Conservation (phyloP, 2,797 vertebrate genomes). For the Pagetopsis macropterus region DNA sequence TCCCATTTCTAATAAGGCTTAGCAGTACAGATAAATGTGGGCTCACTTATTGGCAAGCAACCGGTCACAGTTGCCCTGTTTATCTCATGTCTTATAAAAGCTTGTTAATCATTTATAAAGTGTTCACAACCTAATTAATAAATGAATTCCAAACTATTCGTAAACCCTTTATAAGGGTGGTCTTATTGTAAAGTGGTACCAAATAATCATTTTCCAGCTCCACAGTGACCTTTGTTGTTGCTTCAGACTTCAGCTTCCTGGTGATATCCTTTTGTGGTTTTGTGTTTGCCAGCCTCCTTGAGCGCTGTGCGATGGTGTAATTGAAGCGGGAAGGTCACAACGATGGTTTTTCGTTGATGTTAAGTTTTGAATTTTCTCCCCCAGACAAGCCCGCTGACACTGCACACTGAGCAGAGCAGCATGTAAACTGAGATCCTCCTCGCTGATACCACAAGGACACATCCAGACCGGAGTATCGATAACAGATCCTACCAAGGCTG, state of each 20-base stretch:
- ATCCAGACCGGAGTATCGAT: slow-evolving; percentile 28
- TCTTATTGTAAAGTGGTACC: no score
- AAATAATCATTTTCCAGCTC: slow-evolving; percentile 10
- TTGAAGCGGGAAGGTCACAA: slow-evolving; percentile 73
- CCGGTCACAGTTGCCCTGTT: no score
- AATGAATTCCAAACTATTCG: no score
- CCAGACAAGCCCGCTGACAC: slow-evolving; percentile 76
- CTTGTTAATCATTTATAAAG: no score
- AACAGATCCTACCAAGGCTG: background rate
- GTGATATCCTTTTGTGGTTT: slow-evolving; percentile 62
- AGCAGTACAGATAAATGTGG: no score
- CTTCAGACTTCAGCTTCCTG: slow-evolving; percentile 20
- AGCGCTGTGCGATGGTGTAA: slow-evolving; percentile 59
- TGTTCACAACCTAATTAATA: no score
- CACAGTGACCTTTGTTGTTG: slow-evolving; percentile 36
- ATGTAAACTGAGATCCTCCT: slow-evolving; percentile 77
- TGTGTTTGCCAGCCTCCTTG: slow-evolving; percentile 46
- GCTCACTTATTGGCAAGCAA: no score
- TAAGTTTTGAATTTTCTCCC: slow-evolving; percentile 70
- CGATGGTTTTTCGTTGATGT: slow-evolving; percentile 55
- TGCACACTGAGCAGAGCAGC: slow-evolving; percentile 63
- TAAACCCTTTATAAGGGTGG: no score
- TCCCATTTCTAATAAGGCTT: no score
- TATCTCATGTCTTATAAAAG: no score
- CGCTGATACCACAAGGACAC: slow-evolving; percentile 71